A percentile compares a stretch with the other conserved stretches of the same genome.
phyloP scores from a whole-genome alignment of 2,888 invertebrate species.

The Phragmatobia fuliginosa region DNA sequence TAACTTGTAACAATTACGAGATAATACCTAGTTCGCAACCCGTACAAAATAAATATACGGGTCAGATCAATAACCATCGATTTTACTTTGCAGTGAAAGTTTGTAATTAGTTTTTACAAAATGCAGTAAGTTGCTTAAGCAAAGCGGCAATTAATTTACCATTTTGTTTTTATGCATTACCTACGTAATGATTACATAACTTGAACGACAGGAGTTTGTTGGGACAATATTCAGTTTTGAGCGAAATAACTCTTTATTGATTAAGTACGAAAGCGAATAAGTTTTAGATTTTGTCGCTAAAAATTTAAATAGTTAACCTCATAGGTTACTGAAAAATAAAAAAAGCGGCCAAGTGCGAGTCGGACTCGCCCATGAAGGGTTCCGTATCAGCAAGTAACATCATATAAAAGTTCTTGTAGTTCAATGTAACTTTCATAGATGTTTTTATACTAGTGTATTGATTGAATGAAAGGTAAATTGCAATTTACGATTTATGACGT shows the following conservation, averaged over 20 bases:
- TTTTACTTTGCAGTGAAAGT: background rate
- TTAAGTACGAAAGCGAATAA: too few species aligned
- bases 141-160: background rate
- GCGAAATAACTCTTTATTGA: background rate
- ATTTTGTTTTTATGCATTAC: background rate
- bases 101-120: background rate
- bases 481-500: too few species aligned
- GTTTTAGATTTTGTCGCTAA: too few species aligned
- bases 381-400: too few species aligned
- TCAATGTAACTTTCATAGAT: too few species aligned
- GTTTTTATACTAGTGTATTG: too few species aligned
- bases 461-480: too few species aligned
- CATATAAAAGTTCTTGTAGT: too few species aligned
- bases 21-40: background rate
- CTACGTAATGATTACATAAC: background rate
- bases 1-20: background rate
- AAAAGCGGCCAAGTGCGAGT: too few species aligned
- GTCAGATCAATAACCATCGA: background rate
- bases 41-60: background rate
- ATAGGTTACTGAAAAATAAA: too few species aligned
- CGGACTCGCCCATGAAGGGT: too few species aligned
- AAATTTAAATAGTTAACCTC: too few species aligned
- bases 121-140: background rate
- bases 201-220: background rate
- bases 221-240: background rate